phyloP scores from a whole-genome alignment of 2,113 vertebrate species.

The Daboia siamensis region DNA sequence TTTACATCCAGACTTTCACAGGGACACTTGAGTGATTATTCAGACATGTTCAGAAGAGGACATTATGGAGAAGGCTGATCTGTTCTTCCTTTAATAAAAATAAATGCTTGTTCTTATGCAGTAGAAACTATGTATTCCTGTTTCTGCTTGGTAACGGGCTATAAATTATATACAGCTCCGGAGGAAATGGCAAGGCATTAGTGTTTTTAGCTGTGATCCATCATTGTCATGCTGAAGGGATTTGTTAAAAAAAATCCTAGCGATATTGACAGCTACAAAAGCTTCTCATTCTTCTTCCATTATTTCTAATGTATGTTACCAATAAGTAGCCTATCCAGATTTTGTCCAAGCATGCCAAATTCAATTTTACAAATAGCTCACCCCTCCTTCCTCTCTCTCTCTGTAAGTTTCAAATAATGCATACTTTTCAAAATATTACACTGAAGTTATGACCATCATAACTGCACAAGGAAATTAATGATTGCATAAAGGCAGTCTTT shows the following conservation, averaged over 20 bases:
- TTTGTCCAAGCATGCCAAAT: constrained; percentile 8
- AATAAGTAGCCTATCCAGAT: not conserved
- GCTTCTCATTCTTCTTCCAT: constrained; percentile 20
- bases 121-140: constrained; percentile 8
- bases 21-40: not conserved
- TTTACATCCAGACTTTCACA: not conserved
- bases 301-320: constrained; percentile 18
- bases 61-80: not conserved
- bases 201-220: constrained; percentile 29
- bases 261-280: not conserved
- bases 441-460: not conserved
- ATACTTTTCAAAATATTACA: not conserved
- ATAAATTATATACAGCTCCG: not conserved
- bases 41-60: not conserved
- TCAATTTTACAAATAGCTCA: not conserved
- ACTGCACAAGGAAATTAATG: not conserved
- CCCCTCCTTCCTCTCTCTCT: not conserved
- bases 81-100: not conserved
- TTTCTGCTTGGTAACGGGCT: not conserved
- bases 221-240: constrained; percentile 16
- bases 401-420: not conserved
- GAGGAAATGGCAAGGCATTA: constrained; percentile 1
- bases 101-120: not conserved
- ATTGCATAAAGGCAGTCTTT: not conserved
- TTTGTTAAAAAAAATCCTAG: not conserved